These are phyloP conservation scores for Oligia latruncula DNA, from an alignment of 2,888 invertebrate species.

Conservation along the genomic window DNA sequence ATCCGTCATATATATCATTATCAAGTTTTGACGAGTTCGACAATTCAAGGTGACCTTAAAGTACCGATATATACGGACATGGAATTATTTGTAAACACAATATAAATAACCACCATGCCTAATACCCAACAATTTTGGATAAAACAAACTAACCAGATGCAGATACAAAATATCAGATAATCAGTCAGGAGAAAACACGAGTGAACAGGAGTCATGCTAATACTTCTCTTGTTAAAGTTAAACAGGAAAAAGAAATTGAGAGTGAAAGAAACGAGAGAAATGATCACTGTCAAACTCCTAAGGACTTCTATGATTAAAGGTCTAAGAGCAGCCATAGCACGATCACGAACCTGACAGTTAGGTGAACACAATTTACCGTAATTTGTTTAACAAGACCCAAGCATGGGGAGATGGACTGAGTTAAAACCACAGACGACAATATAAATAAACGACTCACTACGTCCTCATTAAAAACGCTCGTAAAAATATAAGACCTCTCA, in stretches of 20 bases:
- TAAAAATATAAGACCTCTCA: conserved; percentile 61
- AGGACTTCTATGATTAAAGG: not conserved
- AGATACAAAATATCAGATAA: not conserved
- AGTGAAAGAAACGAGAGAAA: not conserved
- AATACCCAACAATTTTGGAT: not conserved
- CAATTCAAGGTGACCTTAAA: conserved; percentile 55
- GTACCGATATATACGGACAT: conserved; percentile 24
- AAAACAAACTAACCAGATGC: not conserved
- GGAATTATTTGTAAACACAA: conserved; percentile 31
- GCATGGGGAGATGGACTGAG: not conserved
- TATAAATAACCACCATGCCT: not conserved
- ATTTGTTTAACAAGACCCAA: conserved; percentile 2
- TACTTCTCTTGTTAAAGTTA: not conserved
- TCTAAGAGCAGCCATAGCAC: not conserved
- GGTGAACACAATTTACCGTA: not conserved
- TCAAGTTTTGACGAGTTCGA: conserved; percentile 54
- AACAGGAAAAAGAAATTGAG: not conserved
- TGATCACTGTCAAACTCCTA: not conserved
- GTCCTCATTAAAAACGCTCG: conserved; percentile 58
- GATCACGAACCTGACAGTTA: not conserved
- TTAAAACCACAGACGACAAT: conserved; percentile 39
- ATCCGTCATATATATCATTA: conserved; percentile 63
- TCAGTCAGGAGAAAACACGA: not conserved
- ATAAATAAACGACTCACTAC: conserved; percentile 50
- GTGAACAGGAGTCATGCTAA: not conserved